A percentile compares a stretch with the other conserved stretches of the same genome.
Evolutionary conservation across 2,888 invertebrate genomes (phyloP).

Genomic region (Tiliacea aurago): DNA sequence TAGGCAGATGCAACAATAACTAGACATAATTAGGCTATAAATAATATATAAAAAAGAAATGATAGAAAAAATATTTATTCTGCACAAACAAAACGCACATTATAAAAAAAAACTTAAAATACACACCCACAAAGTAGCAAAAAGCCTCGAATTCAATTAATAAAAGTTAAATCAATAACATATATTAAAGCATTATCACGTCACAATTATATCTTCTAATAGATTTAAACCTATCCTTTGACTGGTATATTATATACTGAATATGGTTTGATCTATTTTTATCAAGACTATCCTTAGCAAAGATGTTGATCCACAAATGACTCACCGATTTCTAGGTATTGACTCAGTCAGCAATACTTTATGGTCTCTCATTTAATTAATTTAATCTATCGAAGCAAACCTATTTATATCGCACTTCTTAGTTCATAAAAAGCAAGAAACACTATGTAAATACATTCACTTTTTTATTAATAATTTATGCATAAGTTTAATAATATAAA

Average conservation of each 20-base stretch:
- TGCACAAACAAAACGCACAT: no score
- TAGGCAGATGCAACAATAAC: neutral
- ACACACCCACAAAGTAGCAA: no score
- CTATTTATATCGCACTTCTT: no score
- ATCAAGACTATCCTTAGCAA: neutral
- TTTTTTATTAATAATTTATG: neutral
- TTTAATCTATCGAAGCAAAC: neutral
- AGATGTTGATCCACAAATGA: constrained; percentile 15
- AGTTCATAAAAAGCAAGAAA: neutral
- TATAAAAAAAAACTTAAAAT: no score
- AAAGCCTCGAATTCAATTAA: no score
- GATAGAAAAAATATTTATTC: no score
- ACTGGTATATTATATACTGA: neutral
- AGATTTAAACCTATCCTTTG: neutral
- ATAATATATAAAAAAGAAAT: no score
- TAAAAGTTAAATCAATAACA: no score
- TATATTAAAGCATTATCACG: neutral
- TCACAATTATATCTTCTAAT: constrained; percentile 2
- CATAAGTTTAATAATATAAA: no score
- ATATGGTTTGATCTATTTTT: constrained; percentile 19
- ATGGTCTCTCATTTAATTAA: neutral
- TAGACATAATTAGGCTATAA: neutral
- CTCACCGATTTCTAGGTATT: constrained; percentile 29
- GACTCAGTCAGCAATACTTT: neutral
- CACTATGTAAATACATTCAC: neutral